phyloP scores from a whole-genome alignment of 2,888 invertebrate genomes.

The Altica lythri region DNA sequence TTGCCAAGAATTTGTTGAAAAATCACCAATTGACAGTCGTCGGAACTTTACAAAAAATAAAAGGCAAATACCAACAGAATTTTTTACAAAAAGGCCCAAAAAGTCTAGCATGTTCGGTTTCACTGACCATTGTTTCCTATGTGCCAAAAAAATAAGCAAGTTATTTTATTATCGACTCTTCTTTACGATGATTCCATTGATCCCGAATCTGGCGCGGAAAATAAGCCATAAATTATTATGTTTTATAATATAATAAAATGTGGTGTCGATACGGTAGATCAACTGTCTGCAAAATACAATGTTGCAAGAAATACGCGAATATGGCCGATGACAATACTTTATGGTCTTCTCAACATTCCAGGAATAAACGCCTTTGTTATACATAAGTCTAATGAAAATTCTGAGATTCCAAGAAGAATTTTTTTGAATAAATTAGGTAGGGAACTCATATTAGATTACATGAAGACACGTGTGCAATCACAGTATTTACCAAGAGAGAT shows the following conservation, averaged over 20 bases:
- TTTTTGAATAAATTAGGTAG: constrained; percentile 7
- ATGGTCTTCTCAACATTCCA: constrained; percentile 37
- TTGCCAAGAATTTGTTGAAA: constrained; percentile 20
- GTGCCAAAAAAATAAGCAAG: constrained; percentile 24
- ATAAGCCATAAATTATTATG: too few species aligned
- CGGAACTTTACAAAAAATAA: constrained; percentile 27
- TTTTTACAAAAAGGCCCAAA: constrained; percentile 16
- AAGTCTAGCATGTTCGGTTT: constrained; percentile 24
- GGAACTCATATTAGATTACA: constrained; percentile 5
- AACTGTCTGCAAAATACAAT: constrained; percentile 33
- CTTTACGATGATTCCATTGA: constrained; percentile 31
- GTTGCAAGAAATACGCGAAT: constrained; percentile 38
- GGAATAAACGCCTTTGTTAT: constrained; percentile 36
- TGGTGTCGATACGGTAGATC: constrained; percentile 40
- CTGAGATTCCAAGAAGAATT: neutral
- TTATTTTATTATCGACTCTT: constrained; percentile 26
- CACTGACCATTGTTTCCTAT: constrained; percentile 18
- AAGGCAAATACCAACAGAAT: constrained; percentile 18
- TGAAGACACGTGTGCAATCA: constrained; percentile 15
- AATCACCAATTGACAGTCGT: constrained; percentile 20
- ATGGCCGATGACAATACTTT: constrained; percentile 40
- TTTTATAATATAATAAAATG: constrained; percentile 37
- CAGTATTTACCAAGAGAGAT: constrained; percentile 15
- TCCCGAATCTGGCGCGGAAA: constrained; percentile 17
- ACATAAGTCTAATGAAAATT: constrained; percentile 9